Evolutionary conservation across 2,797 vertebrate species (phyloP).

Genomic region (Scolopax rusticola): DNA sequence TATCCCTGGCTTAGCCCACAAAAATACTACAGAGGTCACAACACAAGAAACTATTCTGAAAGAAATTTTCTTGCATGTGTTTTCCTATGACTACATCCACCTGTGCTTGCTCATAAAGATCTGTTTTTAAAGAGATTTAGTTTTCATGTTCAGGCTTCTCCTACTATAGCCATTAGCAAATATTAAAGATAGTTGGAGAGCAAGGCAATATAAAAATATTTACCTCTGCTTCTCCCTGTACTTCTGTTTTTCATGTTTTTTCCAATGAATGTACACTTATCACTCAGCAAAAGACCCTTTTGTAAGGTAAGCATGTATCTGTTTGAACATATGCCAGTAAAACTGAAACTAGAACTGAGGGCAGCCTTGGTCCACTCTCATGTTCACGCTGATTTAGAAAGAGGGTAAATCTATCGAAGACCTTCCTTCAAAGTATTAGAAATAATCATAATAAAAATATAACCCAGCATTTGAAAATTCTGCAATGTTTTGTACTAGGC

Average conservation of each 20-base stretch:
- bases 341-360: neutral
- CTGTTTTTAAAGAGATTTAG: neutral
- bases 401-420: neutral
- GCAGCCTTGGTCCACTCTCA: neutral
- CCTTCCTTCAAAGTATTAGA: fast-evolving
- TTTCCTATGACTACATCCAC: neutral
- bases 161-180: neutral
- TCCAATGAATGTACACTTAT: neutral
- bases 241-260: neutral
- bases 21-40: neutral
- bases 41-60: neutral
- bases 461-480: neutral
- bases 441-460: neutral
- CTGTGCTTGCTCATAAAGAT: neutral
- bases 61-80: neutral
- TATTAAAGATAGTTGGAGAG: neutral
- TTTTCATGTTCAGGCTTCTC: neutral
- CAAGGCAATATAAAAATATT: neutral
- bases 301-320: fast-evolving
- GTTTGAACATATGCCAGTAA: neutral
- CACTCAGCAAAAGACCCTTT: neutral
- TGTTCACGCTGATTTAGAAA: neutral
- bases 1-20: neutral
- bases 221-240: neutral
- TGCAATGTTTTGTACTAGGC: neutral